A percentile compares a stretch with the other conserved stretches of the same genome.
Evolutionary conservation across 2,797 vertebrate genomes (phyloP).

Genomic region (Rallus crepitans): DNA sequence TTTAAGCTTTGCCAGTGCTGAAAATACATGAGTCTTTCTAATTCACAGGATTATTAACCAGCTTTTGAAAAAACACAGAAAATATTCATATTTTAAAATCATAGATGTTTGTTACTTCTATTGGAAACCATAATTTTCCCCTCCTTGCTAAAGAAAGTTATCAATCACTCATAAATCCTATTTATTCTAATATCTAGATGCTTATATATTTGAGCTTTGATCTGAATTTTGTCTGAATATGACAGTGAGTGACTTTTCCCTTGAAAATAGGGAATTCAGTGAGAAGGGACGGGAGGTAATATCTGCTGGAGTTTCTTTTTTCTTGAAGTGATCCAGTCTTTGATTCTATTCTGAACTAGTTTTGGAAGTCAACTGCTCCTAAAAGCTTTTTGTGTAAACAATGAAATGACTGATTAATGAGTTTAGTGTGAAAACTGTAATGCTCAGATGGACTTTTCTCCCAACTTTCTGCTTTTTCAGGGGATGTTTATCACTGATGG

Average conservation of each 20-base stretch:
- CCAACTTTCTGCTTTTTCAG: background rate
- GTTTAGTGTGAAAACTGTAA: background rate
- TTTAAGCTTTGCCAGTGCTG: background rate
- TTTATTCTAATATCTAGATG: background rate
- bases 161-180: background rate
- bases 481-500: background rate
- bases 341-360: background rate
- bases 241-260: background rate
- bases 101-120: background rate
- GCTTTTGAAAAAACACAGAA: background rate
- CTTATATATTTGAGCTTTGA: background rate
- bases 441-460: background rate
- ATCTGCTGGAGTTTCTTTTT: background rate
- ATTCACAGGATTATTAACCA: background rate
- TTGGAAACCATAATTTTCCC: background rate
- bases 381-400: background rate
- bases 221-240: background rate
- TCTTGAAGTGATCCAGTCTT: background rate
- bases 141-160: background rate
- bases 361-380: background rate
- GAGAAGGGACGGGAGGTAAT: background rate
- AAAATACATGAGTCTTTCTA: background rate
- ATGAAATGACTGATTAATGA: fast-evolving
- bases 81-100: background rate
- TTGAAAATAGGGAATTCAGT: background rate